Percentiles rank a stretch among this genome's conserved stretches.
phyloP scores from a whole-genome alignment of 1,140 invertebrate genomes.

The Magallana ariakensis region DNA sequence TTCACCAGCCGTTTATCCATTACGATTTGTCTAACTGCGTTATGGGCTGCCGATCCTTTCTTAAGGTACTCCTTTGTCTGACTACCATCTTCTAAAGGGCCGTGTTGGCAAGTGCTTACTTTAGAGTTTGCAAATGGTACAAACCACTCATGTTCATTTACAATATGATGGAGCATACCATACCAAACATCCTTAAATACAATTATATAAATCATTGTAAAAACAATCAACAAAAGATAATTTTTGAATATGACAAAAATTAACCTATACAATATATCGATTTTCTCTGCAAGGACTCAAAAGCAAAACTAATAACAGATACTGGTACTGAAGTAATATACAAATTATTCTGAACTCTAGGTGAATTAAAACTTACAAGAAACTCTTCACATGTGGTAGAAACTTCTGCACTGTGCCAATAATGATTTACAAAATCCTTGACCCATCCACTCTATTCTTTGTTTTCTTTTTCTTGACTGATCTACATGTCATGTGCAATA shows the following conservation, averaged over 20 bases:
- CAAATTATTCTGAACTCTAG: too few relatives aligned
- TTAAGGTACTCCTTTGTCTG: not conserved
- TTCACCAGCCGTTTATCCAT: constrained; percentile 43
- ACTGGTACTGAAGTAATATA: too few relatives aligned
- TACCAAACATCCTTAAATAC: constrained; percentile 37
- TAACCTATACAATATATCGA: too few relatives aligned
- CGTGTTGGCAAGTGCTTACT: too few relatives aligned
- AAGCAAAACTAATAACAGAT: too few relatives aligned
- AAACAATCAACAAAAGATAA: too few relatives aligned
- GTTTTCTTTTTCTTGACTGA: constrained; percentile 17
- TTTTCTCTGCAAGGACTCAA: too few relatives aligned
- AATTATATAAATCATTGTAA: too few relatives aligned
- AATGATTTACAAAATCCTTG: constrained; percentile 43
- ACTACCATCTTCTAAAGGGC: too few relatives aligned
- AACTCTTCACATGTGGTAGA: not conserved
- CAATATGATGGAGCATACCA: constrained; percentile 45
- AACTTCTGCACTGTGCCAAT: not conserved
- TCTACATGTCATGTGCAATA: not conserved
- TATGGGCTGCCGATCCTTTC: constrained; percentile 37
- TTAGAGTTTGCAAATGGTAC: not conserved
- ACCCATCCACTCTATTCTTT: constrained; percentile 24
- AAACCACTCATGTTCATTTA: constrained; percentile 45
- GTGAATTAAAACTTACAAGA: too few relatives aligned
- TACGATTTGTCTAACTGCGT: constrained; percentile 16
- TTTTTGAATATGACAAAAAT: too few relatives aligned